Percentiles rank a stretch among this genome's conserved stretches.
Evolutionary conservation across 2,888 invertebrate species (phyloP).

Genomic region (Galeruca laticollis): DNA sequence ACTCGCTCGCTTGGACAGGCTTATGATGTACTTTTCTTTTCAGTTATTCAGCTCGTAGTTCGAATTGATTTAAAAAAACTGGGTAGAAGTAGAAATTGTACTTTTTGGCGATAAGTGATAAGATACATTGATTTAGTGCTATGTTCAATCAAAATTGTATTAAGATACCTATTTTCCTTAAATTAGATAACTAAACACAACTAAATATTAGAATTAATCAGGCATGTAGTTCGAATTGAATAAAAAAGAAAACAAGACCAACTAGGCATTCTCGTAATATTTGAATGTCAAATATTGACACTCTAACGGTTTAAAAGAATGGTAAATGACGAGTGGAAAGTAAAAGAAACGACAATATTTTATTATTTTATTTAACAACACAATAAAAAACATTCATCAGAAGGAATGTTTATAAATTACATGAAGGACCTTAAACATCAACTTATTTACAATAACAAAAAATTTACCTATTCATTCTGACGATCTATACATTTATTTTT

Average conservation of each 20-base stretch:
- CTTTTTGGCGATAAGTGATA: not conserved
- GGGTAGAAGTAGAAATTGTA: not conserved
- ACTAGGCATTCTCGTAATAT: too few species aligned
- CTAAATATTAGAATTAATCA: too few species aligned
- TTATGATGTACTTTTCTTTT: too few species aligned
- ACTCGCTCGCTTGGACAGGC: too few species aligned
- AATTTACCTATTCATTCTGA: not conserved
- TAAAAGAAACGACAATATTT: not conserved
- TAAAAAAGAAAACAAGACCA: too few species aligned
- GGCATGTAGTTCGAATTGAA: too few species aligned
- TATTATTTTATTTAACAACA: conserved; percentile 23
- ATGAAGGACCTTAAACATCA: conserved; percentile 37
- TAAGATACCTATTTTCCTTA: not conserved
- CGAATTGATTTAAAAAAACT: not conserved
- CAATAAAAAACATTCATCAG: conserved; percentile 46
- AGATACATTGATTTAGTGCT: conserved; percentile 18
- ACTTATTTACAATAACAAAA: conserved; percentile 47
- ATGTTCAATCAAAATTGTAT: conserved; percentile 3
- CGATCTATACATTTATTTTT: not conserved
- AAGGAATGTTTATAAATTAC: conserved; percentile 53
- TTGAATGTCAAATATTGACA: too few species aligned
- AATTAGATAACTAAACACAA: not conserved
- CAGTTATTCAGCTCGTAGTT: too few species aligned
- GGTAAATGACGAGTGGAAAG: not conserved
- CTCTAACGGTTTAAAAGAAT: too few species aligned